These are phyloP conservation scores for Cephalopachus bancanus DNA, from an alignment of 2,797 vertebrate genomes.

Conservation along the genomic window DNA sequence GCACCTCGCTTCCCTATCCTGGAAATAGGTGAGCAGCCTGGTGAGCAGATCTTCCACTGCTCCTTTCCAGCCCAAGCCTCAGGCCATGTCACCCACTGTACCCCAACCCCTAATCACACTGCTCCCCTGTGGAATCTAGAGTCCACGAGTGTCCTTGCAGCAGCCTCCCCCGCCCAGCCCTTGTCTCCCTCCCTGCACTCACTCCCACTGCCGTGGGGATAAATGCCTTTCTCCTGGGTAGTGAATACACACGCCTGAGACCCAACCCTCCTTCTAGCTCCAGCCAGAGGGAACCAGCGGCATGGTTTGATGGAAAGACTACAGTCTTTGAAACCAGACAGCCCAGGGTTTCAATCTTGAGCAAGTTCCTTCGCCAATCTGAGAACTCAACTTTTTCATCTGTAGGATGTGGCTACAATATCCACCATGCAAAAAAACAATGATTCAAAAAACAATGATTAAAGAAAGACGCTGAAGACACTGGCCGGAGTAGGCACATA, in stretches of 20 bases:
- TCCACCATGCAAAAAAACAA: background rate
- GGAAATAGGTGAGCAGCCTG: background rate
- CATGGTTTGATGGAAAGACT: background rate
- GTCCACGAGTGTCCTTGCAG: background rate
- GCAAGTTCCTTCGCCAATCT: background rate
- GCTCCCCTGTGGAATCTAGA: background rate
- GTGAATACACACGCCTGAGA: background rate
- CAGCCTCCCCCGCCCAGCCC: background rate
- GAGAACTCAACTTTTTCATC: background rate
- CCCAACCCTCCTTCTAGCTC: background rate
- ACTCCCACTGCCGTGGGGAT: accelerated
- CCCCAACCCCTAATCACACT: background rate
- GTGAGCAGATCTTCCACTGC: background rate
- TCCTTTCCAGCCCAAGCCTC: background rate
- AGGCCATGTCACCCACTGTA: background rate
- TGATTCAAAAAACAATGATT: too few relatives aligned
- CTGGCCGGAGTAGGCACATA: background rate
- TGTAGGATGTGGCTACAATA: background rate
- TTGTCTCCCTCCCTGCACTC: background rate
- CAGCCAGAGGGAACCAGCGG: background rate
- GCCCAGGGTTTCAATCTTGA: background rate
- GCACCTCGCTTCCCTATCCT: background rate
- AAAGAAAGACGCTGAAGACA: too few relatives aligned
- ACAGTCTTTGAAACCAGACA: background rate
- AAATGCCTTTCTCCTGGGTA: background rate